Percentiles rank a stretch among this genome's conserved stretches.
Evolutionary conservation across 2,888 invertebrate species (phyloP).

Genomic region (Nephrotoma flavescens): DNA sequence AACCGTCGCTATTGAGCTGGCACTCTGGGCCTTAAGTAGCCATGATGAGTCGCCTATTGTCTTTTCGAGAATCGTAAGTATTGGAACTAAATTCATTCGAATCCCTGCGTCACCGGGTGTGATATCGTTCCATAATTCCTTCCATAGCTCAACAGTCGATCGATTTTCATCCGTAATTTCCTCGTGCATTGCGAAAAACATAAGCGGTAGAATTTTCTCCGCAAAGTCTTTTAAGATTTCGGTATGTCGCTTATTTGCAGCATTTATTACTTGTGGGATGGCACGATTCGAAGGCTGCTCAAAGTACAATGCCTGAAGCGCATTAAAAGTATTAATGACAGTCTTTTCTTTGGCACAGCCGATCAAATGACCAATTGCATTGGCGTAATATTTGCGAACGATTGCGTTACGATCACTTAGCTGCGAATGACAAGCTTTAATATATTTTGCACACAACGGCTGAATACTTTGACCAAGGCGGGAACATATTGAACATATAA

Average conservation of each 20-base stretch:
- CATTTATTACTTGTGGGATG: constrained; percentile 59
- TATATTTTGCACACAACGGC: constrained; percentile 41
- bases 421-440: constrained; percentile 46
- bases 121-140: constrained; percentile 79
- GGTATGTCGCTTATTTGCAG: constrained; percentile 68
- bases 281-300: constrained; percentile 57
- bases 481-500: constrained; percentile 50
- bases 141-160: constrained; percentile 56
- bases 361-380: constrained; percentile 71
- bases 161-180: constrained; percentile 48
- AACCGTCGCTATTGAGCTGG: constrained; percentile 65
- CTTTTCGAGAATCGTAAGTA: constrained; percentile 51
- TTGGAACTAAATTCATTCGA: constrained; percentile 54
- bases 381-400: constrained; percentile 70
- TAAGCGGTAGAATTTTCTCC: constrained; percentile 58
- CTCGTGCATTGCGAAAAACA: constrained; percentile 84
- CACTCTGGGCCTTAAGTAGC: constrained; percentile 78
- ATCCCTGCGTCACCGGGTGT: constrained; percentile 82
- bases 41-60: constrained; percentile 73
- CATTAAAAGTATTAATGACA: constrained; percentile 40
- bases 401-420: constrained; percentile 71
- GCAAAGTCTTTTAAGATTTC: constrained; percentile 69
- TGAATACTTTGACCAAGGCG: constrained; percentile 39
- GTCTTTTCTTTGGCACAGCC: constrained; percentile 58
- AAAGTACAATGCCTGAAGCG: constrained; percentile 39